phyloP scores from a whole-genome alignment of 2,888 invertebrate genomes.

The Campopleginae sp. region DNA sequence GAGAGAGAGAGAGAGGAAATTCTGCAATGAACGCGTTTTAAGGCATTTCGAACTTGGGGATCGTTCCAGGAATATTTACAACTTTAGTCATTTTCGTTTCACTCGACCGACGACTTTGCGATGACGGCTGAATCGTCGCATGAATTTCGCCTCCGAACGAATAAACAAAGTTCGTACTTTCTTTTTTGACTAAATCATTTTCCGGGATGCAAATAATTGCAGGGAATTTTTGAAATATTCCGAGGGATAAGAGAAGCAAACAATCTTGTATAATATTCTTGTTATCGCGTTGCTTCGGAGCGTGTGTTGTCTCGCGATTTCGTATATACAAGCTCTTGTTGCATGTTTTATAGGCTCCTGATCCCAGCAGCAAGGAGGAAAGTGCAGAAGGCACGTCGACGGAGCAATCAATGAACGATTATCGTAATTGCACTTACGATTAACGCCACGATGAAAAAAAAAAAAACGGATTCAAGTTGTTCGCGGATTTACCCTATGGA shows the following conservation, averaged over 20 bases:
- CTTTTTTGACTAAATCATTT: no score
- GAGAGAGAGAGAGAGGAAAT: not conserved
- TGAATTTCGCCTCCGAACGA: no score
- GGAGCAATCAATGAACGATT: conserved; percentile 79
- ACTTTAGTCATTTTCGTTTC: not conserved
- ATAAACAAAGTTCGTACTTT: no score
- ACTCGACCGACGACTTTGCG: not conserved
- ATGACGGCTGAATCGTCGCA: no score
- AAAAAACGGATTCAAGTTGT: conserved; percentile 44
- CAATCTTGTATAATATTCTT: conserved; percentile 28
- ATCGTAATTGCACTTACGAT: conserved; percentile 79
- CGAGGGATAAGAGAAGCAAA: no score
- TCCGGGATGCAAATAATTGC: no score
- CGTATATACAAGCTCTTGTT: not conserved
- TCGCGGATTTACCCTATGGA: conserved; percentile 59
- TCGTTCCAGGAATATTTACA: not conserved
- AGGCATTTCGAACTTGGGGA: not conserved
- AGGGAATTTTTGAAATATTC: not conserved
- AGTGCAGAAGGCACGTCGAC: conserved; percentile 77
- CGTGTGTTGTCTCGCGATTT: conserved; percentile 21
- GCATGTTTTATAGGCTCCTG: conserved; percentile 17
- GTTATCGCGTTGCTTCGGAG: conserved; percentile 51
- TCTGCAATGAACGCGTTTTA: not conserved
- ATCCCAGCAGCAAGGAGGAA: conserved; percentile 67
- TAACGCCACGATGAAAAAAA: conserved; percentile 69